Evolutionary conservation across 2,113 vertebrate species (phyloP).

Genomic region (Nansenia antarctica): DNA sequence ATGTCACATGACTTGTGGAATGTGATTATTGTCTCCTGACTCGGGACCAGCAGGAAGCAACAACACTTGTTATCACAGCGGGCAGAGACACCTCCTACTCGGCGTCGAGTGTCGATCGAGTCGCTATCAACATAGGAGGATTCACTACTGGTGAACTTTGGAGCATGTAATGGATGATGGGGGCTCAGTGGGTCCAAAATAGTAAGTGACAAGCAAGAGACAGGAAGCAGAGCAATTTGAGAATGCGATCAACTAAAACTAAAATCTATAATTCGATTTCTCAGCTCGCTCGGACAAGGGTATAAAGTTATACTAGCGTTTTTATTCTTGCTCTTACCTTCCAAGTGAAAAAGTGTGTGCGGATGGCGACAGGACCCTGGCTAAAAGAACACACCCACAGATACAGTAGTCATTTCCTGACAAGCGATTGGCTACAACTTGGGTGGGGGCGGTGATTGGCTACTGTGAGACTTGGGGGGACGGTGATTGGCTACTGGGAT

Average conservation of each 20-base stretch:
- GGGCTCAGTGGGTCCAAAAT: not conserved
- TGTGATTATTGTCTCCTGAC: no score
- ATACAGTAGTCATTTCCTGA: constrained; percentile 4
- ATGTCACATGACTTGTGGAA: no score
- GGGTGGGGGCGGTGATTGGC: constrained; percentile 54
- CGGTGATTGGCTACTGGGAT: constrained; percentile 57
- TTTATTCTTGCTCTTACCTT: constrained; percentile 52
- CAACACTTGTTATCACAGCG: no score
- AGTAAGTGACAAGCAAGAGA: not conserved
- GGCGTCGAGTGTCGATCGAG: no score
- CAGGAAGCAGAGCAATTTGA: not conserved
- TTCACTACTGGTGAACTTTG: not conserved
- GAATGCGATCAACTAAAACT: not conserved
- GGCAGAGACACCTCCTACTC: no score
- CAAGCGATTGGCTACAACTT: constrained; percentile 58
- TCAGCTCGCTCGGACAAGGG: no score
- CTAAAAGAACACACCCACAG: constrained; percentile 46
- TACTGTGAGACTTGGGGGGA: not conserved
- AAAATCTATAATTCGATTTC: not conserved
- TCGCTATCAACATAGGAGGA: no score
- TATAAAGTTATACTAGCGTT: not conserved
- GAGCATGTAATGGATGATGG: not conserved
- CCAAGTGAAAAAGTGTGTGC: constrained; percentile 48
- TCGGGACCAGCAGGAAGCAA: no score
- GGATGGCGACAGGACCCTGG: constrained; percentile 54